Evolutionary conservation across 2,113 vertebrate genomes (phyloP).

Genomic region (Paramormyrops kingsleyae): DNA sequence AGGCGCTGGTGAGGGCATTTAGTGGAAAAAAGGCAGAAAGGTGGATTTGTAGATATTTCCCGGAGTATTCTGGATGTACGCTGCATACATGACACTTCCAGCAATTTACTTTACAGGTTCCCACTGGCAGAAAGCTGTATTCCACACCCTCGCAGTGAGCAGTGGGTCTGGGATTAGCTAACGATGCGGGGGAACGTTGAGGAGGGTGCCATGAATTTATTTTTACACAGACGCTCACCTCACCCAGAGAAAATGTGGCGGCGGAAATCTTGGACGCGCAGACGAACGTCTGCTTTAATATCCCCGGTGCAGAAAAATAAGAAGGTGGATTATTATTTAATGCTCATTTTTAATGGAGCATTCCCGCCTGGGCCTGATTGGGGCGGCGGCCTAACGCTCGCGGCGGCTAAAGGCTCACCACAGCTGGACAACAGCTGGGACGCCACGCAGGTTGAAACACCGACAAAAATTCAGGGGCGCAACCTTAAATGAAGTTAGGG

Average conservation of each 20-base stretch:
- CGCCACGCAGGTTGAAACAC: not conserved
- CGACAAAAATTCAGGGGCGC: conserved; percentile 16
- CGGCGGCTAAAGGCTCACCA: not conserved
- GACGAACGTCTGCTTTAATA: not conserved
- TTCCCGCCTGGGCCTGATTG: not conserved
- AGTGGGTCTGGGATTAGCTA: not conserved
- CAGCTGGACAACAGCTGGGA: conserved; percentile 17
- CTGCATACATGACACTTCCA: not conserved
- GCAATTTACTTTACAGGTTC: not conserved
- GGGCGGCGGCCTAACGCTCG: not conserved
- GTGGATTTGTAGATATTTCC: not conserved
- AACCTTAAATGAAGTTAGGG: conserved; percentile 18
- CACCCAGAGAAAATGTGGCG: not conserved
- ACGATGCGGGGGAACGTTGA: too few relatives aligned
- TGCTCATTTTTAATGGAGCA: conserved; percentile 6
- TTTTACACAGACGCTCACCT: not conserved
- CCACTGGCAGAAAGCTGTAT: not conserved
- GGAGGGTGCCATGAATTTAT: not conserved
- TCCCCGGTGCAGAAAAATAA: not conserved
- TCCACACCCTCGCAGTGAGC: not conserved
- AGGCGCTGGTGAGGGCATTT: not conserved
- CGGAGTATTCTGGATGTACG: not conserved
- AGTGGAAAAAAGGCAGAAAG: not conserved
- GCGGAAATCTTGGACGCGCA: not conserved
- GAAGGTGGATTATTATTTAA: conserved; percentile 7